Conservation (phyloP, 2,113 vertebrate genomes). For the Brienomyrus brachyistius region DNA sequence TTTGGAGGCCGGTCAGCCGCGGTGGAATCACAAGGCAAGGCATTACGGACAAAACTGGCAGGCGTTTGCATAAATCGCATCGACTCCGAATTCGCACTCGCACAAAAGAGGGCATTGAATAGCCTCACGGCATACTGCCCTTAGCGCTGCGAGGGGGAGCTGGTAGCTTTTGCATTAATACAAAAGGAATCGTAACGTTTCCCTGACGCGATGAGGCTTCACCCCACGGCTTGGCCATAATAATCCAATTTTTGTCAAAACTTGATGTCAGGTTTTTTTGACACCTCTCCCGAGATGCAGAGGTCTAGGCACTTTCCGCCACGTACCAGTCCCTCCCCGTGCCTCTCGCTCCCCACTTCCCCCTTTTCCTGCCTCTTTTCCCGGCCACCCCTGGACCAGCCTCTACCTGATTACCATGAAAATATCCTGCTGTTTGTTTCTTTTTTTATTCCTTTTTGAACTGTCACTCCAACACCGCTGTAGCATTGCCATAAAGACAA, state of each 20-base stretch:
- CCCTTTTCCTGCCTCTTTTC: not conserved
- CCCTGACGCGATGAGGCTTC: not conserved
- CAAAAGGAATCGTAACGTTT: not conserved
- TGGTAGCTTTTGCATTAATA: not conserved
- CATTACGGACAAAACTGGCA: not conserved
- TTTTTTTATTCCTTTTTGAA: not conserved
- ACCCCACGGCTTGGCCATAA: not conserved
- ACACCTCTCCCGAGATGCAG: not conserved
- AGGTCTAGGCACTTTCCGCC: not conserved
- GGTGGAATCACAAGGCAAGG: not conserved
- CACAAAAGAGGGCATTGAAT: not conserved
- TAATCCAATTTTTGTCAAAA: not conserved
- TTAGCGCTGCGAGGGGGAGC: not conserved
- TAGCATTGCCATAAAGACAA: conserved; percentile 7
- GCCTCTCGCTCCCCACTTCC: not conserved
- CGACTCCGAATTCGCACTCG: not conserved
- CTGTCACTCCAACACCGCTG: conserved; percentile 7
- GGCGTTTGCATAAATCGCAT: not conserved
- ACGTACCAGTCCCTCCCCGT: not conserved
- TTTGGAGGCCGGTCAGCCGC: not conserved
- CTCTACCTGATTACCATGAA: not conserved
- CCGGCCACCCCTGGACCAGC: not conserved
- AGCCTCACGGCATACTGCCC: not conserved
- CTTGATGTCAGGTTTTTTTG: not conserved
- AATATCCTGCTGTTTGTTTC: conserved; percentile 13